Evolutionary conservation across 2,888 invertebrate species (phyloP).

Genomic region (Zaprionus lineosus): DNA sequence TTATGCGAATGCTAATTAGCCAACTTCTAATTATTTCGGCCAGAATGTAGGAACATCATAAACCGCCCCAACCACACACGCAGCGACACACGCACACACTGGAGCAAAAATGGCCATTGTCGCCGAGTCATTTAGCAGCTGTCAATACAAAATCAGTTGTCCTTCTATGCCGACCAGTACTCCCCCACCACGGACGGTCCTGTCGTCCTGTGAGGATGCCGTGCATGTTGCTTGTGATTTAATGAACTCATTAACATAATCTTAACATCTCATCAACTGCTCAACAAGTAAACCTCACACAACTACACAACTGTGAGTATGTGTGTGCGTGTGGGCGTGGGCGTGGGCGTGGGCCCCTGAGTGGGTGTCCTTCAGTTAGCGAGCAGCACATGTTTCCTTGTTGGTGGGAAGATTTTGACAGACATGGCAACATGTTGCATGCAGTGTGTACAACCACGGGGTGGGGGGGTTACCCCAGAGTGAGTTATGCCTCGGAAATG

Average conservation of each 20-base stretch:
- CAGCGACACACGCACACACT: background rate
- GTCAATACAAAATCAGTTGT: conserved; percentile 15
- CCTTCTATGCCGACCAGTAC: background rate
- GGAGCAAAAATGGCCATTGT: conserved; percentile 14
- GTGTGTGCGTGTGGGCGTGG: conserved; percentile 14
- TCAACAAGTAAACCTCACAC: conserved; percentile 48
- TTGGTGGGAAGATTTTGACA: conserved; percentile 1
- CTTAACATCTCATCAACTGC: conserved; percentile 71
- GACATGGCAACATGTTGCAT: conserved; percentile 63
- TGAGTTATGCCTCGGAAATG: conserved; percentile 67
- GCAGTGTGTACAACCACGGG: conserved; percentile 9
- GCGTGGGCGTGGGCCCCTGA: background rate
- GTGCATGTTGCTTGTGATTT: conserved; percentile 62
- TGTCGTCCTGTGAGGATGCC: conserved; percentile 24
- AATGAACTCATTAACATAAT: conserved; percentile 77
- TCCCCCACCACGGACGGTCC: background rate
- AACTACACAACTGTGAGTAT: conserved; percentile 23
- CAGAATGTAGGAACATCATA: conserved; percentile 6
- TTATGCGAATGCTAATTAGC: conserved; percentile 31
- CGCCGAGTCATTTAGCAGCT: conserved; percentile 33
- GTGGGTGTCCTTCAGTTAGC: conserved; percentile 3
- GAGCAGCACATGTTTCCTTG: conserved; percentile 29
- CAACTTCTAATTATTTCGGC: conserved; percentile 16
- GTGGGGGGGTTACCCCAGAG: conserved; percentile 2
- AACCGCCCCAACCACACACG: conserved; percentile 2